phyloP scores from a whole-genome alignment of 2,888 invertebrate species.

The Dynastes grantii region DNA sequence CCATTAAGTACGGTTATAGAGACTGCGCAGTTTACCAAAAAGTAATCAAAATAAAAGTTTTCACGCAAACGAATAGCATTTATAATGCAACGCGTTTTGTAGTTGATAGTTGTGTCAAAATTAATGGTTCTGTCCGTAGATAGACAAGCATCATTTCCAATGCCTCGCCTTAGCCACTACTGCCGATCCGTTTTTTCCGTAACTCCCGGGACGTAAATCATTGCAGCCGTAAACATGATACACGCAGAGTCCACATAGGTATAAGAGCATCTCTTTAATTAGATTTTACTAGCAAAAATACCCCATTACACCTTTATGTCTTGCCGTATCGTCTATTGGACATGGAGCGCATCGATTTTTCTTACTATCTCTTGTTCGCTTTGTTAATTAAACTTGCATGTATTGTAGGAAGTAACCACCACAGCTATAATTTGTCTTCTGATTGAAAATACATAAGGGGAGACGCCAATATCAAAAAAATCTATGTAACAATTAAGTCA shows the following conservation, averaged over 20 bases:
- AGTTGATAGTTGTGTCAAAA: constrained; percentile 33
- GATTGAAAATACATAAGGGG: too few relatives aligned
- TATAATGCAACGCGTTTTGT: constrained; percentile 29
- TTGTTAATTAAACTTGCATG: neutral
- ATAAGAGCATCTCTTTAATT: constrained; percentile 27
- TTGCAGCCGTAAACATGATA: constrained; percentile 41
- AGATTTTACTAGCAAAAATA: constrained; percentile 20
- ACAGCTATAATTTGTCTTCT: too few relatives aligned
- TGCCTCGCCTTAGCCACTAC: constrained; percentile 39
- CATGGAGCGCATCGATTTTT: neutral
- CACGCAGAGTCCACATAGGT: constrained; percentile 6
- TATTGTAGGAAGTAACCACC: neutral
- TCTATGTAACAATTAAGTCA: too few relatives aligned
- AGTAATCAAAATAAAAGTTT: neutral
- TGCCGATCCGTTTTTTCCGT: constrained; percentile 34
- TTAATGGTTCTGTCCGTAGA: constrained; percentile 46
- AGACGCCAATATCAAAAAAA: too few relatives aligned
- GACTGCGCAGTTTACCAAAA: neutral
- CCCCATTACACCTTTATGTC: neutral
- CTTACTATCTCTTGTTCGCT: neutral
- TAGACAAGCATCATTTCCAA: constrained; percentile 40
- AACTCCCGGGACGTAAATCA: constrained; percentile 43
- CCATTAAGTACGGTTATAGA: neutral
- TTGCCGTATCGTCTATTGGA: neutral
- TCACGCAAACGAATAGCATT: constrained; percentile 11